These are phyloP conservation scores for Ceratosolen solmsi DNA, from an alignment of 1,140 invertebrate genomes.

Conservation along the genomic window DNA sequence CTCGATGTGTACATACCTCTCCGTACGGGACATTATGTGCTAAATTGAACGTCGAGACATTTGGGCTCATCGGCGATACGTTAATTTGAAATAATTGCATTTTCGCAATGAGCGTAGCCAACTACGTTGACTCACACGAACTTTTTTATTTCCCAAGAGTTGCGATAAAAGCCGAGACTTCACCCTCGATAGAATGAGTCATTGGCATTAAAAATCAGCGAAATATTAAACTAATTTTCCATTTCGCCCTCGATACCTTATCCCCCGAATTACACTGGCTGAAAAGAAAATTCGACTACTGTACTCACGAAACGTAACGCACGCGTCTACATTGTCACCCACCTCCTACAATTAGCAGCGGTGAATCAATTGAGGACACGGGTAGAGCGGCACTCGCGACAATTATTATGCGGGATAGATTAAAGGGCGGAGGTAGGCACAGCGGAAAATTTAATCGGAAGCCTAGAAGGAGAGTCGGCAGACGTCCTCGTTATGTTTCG, in stretches of 20 bases:
- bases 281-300: too few species aligned
- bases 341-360: constrained; percentile 20
- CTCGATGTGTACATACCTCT: not conserved
- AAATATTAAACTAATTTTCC: too few species aligned
- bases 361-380: too few species aligned
- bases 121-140: too few species aligned
- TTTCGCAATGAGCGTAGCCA: not conserved
- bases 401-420: constrained; percentile 23
- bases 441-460: constrained; percentile 50
- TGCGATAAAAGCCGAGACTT: too few species aligned
- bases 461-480: constrained; percentile 15
- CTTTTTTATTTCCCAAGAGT: too few species aligned
- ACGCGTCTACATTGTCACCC: not conserved
- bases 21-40: not conserved
- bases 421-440: constrained; percentile 1
- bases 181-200: too few species aligned
- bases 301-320: too few species aligned
- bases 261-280: too few species aligned
- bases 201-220: too few species aligned
- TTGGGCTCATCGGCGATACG: not conserved
- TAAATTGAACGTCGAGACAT: not conserved
- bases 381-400: not conserved
- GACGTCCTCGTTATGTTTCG: constrained; percentile 43
- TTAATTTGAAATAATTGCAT: not conserved
- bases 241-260: too few species aligned